Base-by-base conservation (phyloP, 2,113 vertebrate species). In the Trematomus loennbergii region DNA sequence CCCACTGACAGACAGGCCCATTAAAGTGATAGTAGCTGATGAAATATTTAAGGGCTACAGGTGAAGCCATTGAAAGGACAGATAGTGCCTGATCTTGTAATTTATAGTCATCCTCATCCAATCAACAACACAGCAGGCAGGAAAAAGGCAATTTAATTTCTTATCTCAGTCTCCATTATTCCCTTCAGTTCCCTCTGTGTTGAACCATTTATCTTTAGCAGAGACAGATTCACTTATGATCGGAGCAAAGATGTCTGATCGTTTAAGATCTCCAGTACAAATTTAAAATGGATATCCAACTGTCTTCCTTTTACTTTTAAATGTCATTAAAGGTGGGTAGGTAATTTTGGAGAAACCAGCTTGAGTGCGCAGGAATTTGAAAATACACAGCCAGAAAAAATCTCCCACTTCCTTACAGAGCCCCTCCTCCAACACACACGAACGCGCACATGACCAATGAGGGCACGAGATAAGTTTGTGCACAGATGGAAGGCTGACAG, bases 11-110 rank as follows among this genome's bases (percentile, higher is more conserved):
- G 58, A 73, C 78, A 64, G 63, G 62, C 60, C 60, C 68, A 85
- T 91, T 87, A 86, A 82, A 81, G 76, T 61, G 85, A 89, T 78
- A 86, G 71, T 49, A 69, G 74, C 89, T 86, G 67, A 69, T 94
- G 79, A 93, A 93, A 92, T 91, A 93, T 94, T 90, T 77, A 92
- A 91, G 33, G 15, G 25, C 36, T 64, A 13, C 83, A 89, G 86
- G 84, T 87, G 77, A 74, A 83, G 83, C 48, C 43, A 36, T 4
- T 60, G 54, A 83, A 50, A 18, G 61, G 72, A n/a, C 82, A 86
- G 83, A 83, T 77, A 74, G 61, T 4, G 70, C 5, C 52, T 59
- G 50, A 11, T 53, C 20, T 33, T 17, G 48, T 46, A 46, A 63
- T 87, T 86, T 78, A 82, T 71, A 77, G 33, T 17, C 2, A 3